phyloP scores from a whole-genome alignment of 2,797 vertebrate species.

The Holocentrus rufus region DNA sequence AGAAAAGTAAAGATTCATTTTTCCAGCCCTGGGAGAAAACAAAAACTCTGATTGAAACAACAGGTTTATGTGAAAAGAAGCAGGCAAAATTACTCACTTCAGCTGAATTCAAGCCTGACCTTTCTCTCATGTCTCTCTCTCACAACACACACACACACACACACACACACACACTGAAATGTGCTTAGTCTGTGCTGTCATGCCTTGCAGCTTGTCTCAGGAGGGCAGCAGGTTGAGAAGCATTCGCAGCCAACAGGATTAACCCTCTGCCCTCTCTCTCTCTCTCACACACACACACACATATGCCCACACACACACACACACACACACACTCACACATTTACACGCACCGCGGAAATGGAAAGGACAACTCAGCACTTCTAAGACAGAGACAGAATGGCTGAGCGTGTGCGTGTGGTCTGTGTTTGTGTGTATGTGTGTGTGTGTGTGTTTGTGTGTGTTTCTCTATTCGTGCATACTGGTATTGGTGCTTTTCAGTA shows the following conservation, averaged over 20 bases:
- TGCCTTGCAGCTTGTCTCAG: slow-evolving; percentile 18
- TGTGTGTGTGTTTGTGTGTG: background rate
- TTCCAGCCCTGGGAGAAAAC: too few relatives aligned
- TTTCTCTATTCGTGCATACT: slow-evolving; percentile 1
- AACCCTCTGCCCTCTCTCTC: slow-evolving; percentile 1
- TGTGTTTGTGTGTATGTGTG: slow-evolving; percentile 6
- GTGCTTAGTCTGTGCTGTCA: slow-evolving; percentile 22
- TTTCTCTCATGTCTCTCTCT: background rate
- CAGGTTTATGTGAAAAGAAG: too few relatives aligned
- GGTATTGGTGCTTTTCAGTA: background rate
- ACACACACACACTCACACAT: background rate
- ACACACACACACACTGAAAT: slow-evolving; percentile 21
- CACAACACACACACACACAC: background rate
- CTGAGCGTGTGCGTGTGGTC: background rate
- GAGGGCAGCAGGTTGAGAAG: slow-evolving; percentile 1
- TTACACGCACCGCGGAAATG: background rate
- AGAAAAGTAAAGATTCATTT: too few relatives aligned
- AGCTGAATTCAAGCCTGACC: background rate
- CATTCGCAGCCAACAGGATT: slow-evolving; percentile 10
- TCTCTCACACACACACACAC: too few relatives aligned
- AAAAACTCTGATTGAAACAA: too few relatives aligned
- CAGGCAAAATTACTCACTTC: too few relatives aligned
- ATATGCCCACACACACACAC: background rate
- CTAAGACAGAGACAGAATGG: slow-evolving; percentile 1
- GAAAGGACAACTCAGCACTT: slow-evolving; percentile 15